These are phyloP conservation scores for Synanthedon myopaeformis DNA, from an alignment of 2,888 invertebrate genomes.

Conservation along the genomic window DNA sequence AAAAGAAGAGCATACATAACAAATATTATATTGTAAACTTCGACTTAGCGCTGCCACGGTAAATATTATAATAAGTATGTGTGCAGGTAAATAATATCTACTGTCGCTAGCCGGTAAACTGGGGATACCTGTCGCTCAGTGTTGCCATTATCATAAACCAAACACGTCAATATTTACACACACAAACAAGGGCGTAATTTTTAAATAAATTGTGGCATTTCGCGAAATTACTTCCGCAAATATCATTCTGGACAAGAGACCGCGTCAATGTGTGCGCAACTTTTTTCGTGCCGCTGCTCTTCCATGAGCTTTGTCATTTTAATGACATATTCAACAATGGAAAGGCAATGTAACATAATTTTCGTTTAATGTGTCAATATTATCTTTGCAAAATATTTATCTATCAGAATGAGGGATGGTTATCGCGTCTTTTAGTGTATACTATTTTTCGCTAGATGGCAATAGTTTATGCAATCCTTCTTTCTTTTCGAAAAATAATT, in stretches of 20 bases:
- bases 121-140: constrained; percentile 46
- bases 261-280: constrained; percentile 48
- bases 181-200: constrained; percentile 71
- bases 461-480: too few species aligned
- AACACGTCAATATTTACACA: constrained; percentile 69
- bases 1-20: constrained; percentile 64
- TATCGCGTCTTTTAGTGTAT: neutral
- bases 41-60: constrained; percentile 62
- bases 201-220: constrained; percentile 72
- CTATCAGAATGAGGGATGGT: neutral
- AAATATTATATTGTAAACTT: constrained; percentile 69
- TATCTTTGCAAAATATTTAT: neutral
- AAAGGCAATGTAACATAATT: constrained; percentile 1
- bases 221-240: constrained; percentile 68
- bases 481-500: too few species aligned
- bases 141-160: constrained; percentile 71
- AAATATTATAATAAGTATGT: constrained; percentile 68
- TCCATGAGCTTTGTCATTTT: constrained; percentile 27
- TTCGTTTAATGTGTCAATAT: constrained; percentile 5
- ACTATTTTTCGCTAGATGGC: too few species aligned
- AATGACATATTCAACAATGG: constrained; percentile 15
- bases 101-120: constrained; percentile 60
- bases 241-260: constrained; percentile 53
- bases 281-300: constrained; percentile 42
- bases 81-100: constrained; percentile 52